phyloP scores from a whole-genome alignment of 1,140 invertebrate species.

The Panagrolaimus sp. region DNA sequence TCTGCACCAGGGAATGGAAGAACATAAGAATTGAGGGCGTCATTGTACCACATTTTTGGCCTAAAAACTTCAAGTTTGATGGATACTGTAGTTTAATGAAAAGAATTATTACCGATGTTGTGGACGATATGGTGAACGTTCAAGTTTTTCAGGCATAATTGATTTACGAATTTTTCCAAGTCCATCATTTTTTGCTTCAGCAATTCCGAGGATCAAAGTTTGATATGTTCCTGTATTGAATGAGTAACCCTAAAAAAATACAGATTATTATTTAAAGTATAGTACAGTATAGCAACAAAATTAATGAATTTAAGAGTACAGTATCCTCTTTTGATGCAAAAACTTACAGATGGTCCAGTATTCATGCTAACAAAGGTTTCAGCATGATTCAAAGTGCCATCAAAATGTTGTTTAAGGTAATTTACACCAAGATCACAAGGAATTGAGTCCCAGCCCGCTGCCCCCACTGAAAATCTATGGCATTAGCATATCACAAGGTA shows the following conservation, averaged over 20 bases:
- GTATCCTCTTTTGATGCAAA: neutral
- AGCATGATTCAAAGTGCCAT: slow-evolving; percentile 63
- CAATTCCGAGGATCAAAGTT: slow-evolving; percentile 53
- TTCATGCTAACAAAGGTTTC: slow-evolving; percentile 50
- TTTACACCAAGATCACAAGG: slow-evolving; percentile 74
- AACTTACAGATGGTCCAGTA: slow-evolving; percentile 37
- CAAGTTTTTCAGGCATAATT: slow-evolving; percentile 56
- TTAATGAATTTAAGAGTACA: neutral
- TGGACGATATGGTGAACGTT: slow-evolving; percentile 46
- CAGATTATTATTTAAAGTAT: slow-evolving; percentile 17
- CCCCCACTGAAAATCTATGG: too few species aligned
- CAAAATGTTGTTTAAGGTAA: slow-evolving; percentile 71
- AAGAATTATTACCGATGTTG: slow-evolving; percentile 31
- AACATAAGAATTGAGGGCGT: slow-evolving; percentile 69
- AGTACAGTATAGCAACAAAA: neutral
- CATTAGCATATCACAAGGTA: too few species aligned
- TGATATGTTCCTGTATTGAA: slow-evolving; percentile 59
- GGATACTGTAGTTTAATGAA: slow-evolving; percentile 5
- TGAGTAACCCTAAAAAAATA: slow-evolving; percentile 49
- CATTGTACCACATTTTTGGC: slow-evolving; percentile 66
- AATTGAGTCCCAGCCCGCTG: slow-evolving; percentile 82
- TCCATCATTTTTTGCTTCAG: slow-evolving; percentile 45
- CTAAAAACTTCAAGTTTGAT: slow-evolving; percentile 60
- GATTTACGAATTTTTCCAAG: slow-evolving; percentile 51
- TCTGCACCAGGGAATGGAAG: slow-evolving; percentile 75